Evolutionary conservation across 2,113 vertebrate species (phyloP).

Genomic region (Cheilinus undulatus): DNA sequence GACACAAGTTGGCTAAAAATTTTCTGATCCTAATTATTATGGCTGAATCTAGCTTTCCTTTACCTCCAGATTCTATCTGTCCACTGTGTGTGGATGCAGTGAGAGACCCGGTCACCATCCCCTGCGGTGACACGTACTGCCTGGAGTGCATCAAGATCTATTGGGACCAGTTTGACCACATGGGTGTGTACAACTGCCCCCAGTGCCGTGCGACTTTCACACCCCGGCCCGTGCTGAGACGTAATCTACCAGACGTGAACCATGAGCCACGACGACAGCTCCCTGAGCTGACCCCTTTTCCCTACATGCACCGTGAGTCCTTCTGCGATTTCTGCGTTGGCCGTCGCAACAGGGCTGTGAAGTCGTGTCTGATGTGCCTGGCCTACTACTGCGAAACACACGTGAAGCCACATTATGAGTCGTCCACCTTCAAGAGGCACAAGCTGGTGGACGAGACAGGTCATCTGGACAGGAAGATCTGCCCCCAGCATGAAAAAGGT

Average conservation of each 20-base stretch:
- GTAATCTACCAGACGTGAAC: constrained; percentile 69
- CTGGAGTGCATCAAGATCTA: constrained; percentile 84
- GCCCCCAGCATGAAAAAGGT: constrained; percentile 83
- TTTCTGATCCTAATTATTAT: constrained; percentile 51
- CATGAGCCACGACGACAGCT: constrained; percentile 54
- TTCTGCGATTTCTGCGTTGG: constrained; percentile 87
- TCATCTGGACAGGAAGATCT: constrained; percentile 81
- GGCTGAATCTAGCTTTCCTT: constrained; percentile 75
- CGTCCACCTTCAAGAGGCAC: constrained; percentile 84
- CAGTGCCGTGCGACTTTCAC: constrained; percentile 83
- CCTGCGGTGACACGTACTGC: constrained; percentile 85
- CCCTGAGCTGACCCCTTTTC: constrained; percentile 67
- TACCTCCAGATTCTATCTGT: constrained; percentile 73
- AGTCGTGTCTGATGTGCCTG: constrained; percentile 85
- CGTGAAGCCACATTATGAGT: constrained; percentile 85
- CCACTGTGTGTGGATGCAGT: constrained; percentile 73
- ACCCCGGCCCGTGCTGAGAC: constrained; percentile 77
- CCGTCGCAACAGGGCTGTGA: constrained; percentile 78
- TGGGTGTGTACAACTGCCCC: constrained; percentile 83
- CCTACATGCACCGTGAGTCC: constrained; percentile 68
- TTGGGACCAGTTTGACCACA: constrained; percentile 86
- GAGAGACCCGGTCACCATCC: constrained; percentile 81
- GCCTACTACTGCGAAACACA: constrained; percentile 86
- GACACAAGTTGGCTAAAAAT: background rate
- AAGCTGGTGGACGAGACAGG: constrained; percentile 83